Evolutionary conservation across 2,888 invertebrate genomes (phyloP).

Genomic region (Silvanus unidentatus): DNA sequence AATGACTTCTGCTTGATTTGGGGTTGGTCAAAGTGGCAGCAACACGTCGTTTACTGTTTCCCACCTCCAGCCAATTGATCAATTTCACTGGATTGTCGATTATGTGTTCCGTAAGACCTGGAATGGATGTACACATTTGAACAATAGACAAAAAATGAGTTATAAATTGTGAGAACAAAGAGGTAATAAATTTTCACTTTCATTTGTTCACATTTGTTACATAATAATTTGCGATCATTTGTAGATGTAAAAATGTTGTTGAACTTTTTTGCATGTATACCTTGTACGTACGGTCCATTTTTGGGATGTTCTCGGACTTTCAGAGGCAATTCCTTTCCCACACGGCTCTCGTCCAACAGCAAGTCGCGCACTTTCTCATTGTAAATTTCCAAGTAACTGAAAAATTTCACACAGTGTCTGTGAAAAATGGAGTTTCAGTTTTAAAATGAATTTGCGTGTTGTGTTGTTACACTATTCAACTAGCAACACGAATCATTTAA

Average conservation of each 20-base stretch:
- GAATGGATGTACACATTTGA: background rate
- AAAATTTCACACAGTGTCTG: slow-evolving; percentile 8
- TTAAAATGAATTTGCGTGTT: slow-evolving; percentile 11
- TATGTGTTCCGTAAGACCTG: slow-evolving; percentile 61
- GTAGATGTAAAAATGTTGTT: no score
- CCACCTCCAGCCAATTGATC: slow-evolving; percentile 54
- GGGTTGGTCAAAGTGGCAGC: slow-evolving; percentile 68
- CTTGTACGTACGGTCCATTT: slow-evolving; percentile 74
- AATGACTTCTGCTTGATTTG: slow-evolving; percentile 67
- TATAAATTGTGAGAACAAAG: background rate
- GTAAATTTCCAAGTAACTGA: slow-evolving; percentile 59
- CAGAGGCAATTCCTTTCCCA: slow-evolving; percentile 38
- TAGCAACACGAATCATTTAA: slow-evolving; percentile 11
- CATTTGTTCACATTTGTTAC: background rate
- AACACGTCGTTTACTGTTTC: slow-evolving; percentile 58
- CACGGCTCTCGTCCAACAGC: slow-evolving; percentile 37
- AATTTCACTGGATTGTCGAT: slow-evolving; percentile 54
- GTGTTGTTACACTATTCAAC: slow-evolving; percentile 1
- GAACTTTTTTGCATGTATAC: slow-evolving; percentile 46
- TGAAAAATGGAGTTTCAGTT: background rate
- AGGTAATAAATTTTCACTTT: background rate
- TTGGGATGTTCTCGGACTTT: slow-evolving; percentile 73
- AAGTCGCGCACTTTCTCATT: slow-evolving; percentile 70
- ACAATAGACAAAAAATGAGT: background rate
- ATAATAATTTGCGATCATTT: no score